phyloP scores from a whole-genome alignment of 2,797 vertebrate genomes.

The Poecile montanus region DNA sequence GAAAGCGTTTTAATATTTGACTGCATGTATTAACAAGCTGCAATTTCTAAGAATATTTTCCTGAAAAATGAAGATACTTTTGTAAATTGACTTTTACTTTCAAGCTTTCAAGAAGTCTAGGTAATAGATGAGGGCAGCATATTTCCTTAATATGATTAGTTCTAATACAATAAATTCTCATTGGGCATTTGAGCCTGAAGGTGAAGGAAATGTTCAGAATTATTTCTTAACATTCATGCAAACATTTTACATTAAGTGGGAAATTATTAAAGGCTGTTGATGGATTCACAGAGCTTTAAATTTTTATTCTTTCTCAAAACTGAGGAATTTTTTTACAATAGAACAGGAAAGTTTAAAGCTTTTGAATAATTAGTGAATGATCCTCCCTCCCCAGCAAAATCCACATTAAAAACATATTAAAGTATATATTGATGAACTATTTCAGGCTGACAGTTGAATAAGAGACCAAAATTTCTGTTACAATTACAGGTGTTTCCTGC shows the following conservation, averaged over 20 bases:
- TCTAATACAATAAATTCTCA: background rate
- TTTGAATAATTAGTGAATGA: background rate
- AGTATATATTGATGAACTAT: background rate
- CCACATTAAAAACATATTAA: background rate
- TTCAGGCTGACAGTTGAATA: background rate
- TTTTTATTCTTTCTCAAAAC: background rate
- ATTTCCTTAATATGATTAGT: background rate
- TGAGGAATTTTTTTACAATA: background rate
- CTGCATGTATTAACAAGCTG: background rate
- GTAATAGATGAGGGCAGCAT: background rate
- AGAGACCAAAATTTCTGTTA: background rate
- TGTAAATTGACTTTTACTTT: background rate
- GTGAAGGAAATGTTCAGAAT: background rate
- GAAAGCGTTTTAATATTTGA: background rate
- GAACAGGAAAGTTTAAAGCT: background rate
- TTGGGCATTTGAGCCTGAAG: background rate
- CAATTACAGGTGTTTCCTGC: slow-evolving; percentile 36
- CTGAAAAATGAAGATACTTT: background rate
- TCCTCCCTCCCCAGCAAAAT: background rate
- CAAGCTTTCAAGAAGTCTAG: background rate
- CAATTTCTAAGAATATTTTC: background rate
- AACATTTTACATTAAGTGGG: background rate
- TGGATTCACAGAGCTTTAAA: background rate
- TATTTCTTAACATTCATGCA: background rate
- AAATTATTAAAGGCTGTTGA: background rate